Percentiles rank a stretch among this genome's conserved stretches.
Conservation (phyloP, 2,113 vertebrate species). For the Lepisosteus osseus region DNA sequence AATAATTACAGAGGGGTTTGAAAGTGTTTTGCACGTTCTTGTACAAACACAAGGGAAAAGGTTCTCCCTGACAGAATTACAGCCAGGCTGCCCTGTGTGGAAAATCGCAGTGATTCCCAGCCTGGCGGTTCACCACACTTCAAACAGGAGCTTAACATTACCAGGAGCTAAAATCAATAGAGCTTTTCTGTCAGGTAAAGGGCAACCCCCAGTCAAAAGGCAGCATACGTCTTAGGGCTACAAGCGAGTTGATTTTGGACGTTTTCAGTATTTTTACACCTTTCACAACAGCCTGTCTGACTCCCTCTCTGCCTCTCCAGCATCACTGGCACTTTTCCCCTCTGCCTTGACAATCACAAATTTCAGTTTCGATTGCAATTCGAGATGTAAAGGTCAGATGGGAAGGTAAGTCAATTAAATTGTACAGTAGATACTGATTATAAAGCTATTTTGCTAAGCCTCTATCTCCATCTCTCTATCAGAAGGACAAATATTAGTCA, state of each 20-base stretch:
- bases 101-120: conserved; percentile 61
- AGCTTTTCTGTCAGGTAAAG: conserved; percentile 62
- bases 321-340: not conserved
- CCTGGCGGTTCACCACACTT: conserved; percentile 41
- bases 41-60: conserved; percentile 47
- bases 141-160: conserved; percentile 47
- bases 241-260: conserved; percentile 66
- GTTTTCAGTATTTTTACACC: conserved; percentile 62
- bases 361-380: no score
- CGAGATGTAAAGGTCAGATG: no score
- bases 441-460: no score
- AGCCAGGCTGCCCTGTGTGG: conserved; percentile 29
- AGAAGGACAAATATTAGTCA: no score
- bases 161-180: conserved; percentile 56
- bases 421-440: no score
- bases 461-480: no score
- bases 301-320: not conserved
- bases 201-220: conserved; percentile 57
- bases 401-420: no score
- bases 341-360: not conserved
- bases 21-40: conserved; percentile 37
- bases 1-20: not conserved
- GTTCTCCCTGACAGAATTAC: conserved; percentile 22
- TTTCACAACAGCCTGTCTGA: conserved; percentile 40
- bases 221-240: conserved; percentile 62